phyloP scores from a whole-genome alignment of 2,797 vertebrate genomes.

The Rhadinocentrus ornatus region DNA sequence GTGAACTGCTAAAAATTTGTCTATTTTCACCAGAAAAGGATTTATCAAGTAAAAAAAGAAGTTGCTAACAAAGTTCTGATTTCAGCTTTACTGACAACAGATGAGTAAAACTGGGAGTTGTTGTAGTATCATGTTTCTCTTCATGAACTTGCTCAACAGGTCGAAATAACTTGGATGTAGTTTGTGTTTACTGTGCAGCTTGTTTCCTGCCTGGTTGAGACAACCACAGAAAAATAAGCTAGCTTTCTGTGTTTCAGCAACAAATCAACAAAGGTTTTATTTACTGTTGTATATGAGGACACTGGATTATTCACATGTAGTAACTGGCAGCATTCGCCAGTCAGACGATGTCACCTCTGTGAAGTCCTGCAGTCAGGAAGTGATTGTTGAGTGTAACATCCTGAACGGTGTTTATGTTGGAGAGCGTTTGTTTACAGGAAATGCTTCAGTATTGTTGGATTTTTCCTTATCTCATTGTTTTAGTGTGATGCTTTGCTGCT shows the following conservation, averaged over 20 bases:
- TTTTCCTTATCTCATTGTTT: constrained; percentile 18
- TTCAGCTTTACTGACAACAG: neutral
- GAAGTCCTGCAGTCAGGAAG: constrained; percentile 34
- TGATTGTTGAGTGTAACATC: constrained; percentile 45
- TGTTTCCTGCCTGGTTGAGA: neutral
- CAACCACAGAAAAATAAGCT: neutral
- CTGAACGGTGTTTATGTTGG: constrained; percentile 40
- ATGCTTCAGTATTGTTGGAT: constrained; percentile 35
- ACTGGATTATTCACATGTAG: neutral
- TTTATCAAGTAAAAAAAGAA: neutral
- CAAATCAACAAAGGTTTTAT: neutral
- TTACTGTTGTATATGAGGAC: neutral
- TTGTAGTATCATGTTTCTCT: neutral
- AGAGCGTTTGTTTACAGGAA: constrained; percentile 37
- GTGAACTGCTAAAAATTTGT: neutral
- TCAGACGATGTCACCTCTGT: constrained; percentile 1
- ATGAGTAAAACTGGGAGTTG: neutral
- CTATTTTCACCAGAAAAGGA: neutral
- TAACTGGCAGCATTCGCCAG: constrained; percentile 15
- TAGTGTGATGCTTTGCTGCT: constrained; percentile 2
- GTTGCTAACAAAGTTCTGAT: neutral
- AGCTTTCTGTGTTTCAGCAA: too few relatives aligned
- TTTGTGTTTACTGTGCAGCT: constrained; percentile 2
- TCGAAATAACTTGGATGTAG: neutral
- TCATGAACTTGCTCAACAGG: neutral